Conservation (phyloP, 2,888 invertebrate species). For the Cistogaster globosa region DNA sequence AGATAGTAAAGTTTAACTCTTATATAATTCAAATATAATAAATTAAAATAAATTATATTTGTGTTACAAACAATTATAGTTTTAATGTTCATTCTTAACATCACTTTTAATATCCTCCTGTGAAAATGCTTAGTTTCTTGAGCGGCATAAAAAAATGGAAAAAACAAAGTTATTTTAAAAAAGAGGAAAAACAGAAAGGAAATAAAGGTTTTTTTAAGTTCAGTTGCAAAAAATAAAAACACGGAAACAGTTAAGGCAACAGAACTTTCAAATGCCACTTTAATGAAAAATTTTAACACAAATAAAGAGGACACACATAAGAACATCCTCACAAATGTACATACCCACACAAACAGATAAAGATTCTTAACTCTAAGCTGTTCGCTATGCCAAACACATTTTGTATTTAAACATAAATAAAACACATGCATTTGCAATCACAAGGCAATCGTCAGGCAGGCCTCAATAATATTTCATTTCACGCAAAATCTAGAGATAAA, state of each 20-base stretch:
- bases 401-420: slow-evolving; percentile 41
- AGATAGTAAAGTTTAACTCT: too few relatives aligned
- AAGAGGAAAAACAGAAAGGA: slow-evolving; percentile 34
- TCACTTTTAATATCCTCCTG: too few relatives aligned
- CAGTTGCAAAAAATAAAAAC: slow-evolving; percentile 54
- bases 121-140: too few relatives aligned
- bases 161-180: slow-evolving; percentile 50
- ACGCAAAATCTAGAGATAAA: too few relatives aligned
- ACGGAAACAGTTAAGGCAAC: slow-evolving; percentile 70
- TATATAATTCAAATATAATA: too few relatives aligned
- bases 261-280: slow-evolving; percentile 70
- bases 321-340: slow-evolving; percentile 27
- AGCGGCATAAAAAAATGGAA: neutral
- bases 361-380: slow-evolving; percentile 43
- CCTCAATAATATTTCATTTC: too few relatives aligned
- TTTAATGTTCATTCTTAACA: too few relatives aligned
- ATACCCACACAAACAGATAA: slow-evolving; percentile 20
- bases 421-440: slow-evolving; percentile 8
- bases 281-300: slow-evolving; percentile 69
- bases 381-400: slow-evolving; percentile 46
- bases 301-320: slow-evolving; percentile 58
- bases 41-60: too few relatives aligned
- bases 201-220: slow-evolving; percentile 43
- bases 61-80: too few relatives aligned
- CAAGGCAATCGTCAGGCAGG: too few relatives aligned